Base-by-base conservation (phyloP, 1,140 invertebrate species). In the Drosophila leontia region DNA sequence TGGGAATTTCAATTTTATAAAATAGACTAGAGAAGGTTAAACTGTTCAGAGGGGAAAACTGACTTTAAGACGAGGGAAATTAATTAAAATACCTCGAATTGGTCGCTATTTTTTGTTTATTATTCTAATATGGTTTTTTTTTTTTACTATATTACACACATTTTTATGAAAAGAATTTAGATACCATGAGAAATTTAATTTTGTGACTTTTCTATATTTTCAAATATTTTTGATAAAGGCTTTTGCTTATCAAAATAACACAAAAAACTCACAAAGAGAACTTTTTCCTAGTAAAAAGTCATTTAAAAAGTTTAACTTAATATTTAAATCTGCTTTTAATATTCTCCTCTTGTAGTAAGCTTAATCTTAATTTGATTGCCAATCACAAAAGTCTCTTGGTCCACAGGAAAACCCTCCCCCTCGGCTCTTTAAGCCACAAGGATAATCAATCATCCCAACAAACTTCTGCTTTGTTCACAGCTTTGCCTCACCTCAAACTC, bases 361-460 rank as follows among this genome's bases (percentile, higher is more conserved):
- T 19, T 23, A 23, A 19, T 23, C 12, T 9, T 1, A 55, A 37
- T 37, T 12, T 4, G 13, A 55, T n/a, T 55, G 7, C 5, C 34
- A 56, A 39, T 56, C 19, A 56, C 37, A n/a, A 8, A n/a, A 39
- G 19, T n/a, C 19, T 23, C 51, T 0, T 7, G 7, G 9, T 34
- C 3, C 3, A 12, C n/a, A 12, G 11, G n/a, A 17, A 37, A 55
- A 0, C 7, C 13, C 15, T 5, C 17, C 51, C 34, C 5, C 13
- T 11, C 2, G 8, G 7, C 3, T 23, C 19, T 9, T 55, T 19
- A 15, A 55, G 0, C 34, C 53, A n/a, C 9, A n/a, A 39, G 53
- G 53, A 56, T 56, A 56, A 56, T 39, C 53, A 56, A 56, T 56
- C 53, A 61, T 26, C 17, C 9, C 26, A 37, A 19, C 19, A 32